A percentile compares a stretch with the other conserved stretches of the same genome.
Evolutionary conservation across 1,140 invertebrate genomes (phyloP).

Genomic region (Drosophila dunni): DNA sequence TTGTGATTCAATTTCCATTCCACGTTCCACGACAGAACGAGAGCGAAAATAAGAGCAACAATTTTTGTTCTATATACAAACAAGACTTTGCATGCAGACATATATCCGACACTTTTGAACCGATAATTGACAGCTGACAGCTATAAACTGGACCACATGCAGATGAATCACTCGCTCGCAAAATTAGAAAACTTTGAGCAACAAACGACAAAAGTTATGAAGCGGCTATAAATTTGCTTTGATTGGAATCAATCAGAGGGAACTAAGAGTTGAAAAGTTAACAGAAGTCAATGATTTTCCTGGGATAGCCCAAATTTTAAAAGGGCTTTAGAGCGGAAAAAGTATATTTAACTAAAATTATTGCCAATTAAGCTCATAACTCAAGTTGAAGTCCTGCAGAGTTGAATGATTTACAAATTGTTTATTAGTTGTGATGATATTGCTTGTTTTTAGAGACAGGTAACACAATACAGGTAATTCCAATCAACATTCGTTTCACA

Average conservation of each 20-base stretch:
- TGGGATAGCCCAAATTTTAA: too few relatives aligned
- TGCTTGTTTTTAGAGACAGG: slow-evolving; percentile 11
- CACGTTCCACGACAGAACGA: slow-evolving; percentile 1
- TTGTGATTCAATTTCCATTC: slow-evolving; percentile 23
- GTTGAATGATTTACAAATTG: not conserved
- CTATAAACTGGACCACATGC: slow-evolving; percentile 34
- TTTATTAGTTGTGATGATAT: not conserved
- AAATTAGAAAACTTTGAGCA: not conserved
- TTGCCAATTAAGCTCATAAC: not conserved
- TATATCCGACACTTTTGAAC: slow-evolving; percentile 30
- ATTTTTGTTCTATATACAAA: slow-evolving; percentile 22
- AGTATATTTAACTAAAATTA: too few relatives aligned
- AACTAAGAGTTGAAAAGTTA: too few relatives aligned
- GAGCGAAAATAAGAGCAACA: not conserved
- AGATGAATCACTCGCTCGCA: slow-evolving; percentile 21
- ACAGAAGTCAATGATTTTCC: too few relatives aligned
- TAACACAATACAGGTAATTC: slow-evolving; percentile 4
- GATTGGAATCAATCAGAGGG: too few relatives aligned
- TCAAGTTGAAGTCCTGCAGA: not conserved
- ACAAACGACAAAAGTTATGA: too few relatives aligned
- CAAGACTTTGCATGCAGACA: not conserved
- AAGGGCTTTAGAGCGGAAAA: too few relatives aligned
- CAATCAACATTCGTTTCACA: slow-evolving; percentile 28
- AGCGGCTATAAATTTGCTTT: too few relatives aligned
- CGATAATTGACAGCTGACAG: slow-evolving; percentile 53